phyloP scores from a whole-genome alignment of 2,113 vertebrate species.

The Mobula birostris region DNA sequence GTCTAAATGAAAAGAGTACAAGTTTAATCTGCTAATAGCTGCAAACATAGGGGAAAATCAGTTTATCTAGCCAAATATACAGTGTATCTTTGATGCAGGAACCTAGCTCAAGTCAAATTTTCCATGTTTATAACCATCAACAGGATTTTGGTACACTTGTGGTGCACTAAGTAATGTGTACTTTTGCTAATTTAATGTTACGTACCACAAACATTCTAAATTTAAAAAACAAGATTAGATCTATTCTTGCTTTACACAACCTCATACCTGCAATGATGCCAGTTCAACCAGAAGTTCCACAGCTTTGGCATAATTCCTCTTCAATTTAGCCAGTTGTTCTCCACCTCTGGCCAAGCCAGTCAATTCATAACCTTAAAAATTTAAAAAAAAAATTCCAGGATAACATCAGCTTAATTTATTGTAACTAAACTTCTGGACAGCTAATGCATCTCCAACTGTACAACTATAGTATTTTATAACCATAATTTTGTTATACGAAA shows the following conservation, averaged over 20 bases:
- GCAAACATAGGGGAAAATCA: background rate
- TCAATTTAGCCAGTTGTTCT: constrained; percentile 91
- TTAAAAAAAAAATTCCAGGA: background rate
- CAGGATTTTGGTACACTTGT: background rate
- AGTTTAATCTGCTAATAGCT: background rate
- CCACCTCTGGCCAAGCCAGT: constrained; percentile 93
- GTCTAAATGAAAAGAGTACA: constrained; percentile 62
- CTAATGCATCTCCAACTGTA: background rate
- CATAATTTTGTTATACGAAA: too few relatives aligned
- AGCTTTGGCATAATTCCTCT: constrained; percentile 96
- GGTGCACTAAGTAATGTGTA: background rate
- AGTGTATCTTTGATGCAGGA: background rate
- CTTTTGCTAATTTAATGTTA: background rate
- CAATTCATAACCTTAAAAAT: constrained; percentile 79
- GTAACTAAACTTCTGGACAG: background rate
- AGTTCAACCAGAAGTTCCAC: constrained; percentile 95
- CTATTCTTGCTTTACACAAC: constrained; percentile 10
- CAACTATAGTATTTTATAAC: too few relatives aligned
- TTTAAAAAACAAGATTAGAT: background rate
- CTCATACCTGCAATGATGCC: constrained; percentile 86
- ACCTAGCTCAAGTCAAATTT: background rate
- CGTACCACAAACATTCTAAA: too few relatives aligned
- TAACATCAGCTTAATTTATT: background rate
- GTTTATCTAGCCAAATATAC: background rate
- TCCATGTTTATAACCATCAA: background rate